phyloP scores from a whole-genome alignment of 2,888 invertebrate species.

The Pristionchus entomophagus region DNA sequence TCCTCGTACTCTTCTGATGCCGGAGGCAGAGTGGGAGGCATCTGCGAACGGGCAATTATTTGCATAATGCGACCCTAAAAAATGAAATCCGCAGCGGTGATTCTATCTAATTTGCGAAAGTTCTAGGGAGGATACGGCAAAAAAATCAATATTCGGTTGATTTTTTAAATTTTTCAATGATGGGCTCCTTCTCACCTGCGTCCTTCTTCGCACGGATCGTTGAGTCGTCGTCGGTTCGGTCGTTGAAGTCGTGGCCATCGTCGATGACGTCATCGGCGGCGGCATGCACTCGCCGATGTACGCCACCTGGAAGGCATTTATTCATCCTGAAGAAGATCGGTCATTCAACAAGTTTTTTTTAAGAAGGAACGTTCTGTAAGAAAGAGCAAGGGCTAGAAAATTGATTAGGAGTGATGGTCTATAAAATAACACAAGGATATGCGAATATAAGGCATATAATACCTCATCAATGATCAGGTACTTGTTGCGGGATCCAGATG shows the following conservation, averaged over 20 bases:
- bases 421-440: too few species aligned
- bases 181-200: neutral
- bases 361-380: too few species aligned
- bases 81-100: too few species aligned
- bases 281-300: conserved; percentile 71
- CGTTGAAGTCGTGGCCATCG: conserved; percentile 38
- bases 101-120: too few species aligned
- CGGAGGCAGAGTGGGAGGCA: conserved; percentile 13
- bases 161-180: too few species aligned
- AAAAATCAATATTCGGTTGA: neutral
- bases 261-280: conserved; percentile 9
- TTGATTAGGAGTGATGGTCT: too few species aligned
- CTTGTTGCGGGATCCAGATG: conserved; percentile 61
- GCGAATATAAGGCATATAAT: too few species aligned
- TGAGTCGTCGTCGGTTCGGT: conserved; percentile 44
- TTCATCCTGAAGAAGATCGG: neutral
- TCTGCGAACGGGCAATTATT: neutral
- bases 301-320: conserved; percentile 59
- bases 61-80: neutral
- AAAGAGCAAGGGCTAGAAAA: too few species aligned
- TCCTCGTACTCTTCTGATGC: conserved; percentile 47
- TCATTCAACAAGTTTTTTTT: too few species aligned
- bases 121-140: too few species aligned
- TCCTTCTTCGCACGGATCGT: conserved; percentile 10
- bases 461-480: conserved; percentile 71